A percentile compares a stretch with the other conserved stretches of the same genome.
These are phyloP conservation scores for Drosophila suboccidentalis DNA, from an alignment of 2,888 invertebrate genomes.

Conservation along the genomic window DNA sequence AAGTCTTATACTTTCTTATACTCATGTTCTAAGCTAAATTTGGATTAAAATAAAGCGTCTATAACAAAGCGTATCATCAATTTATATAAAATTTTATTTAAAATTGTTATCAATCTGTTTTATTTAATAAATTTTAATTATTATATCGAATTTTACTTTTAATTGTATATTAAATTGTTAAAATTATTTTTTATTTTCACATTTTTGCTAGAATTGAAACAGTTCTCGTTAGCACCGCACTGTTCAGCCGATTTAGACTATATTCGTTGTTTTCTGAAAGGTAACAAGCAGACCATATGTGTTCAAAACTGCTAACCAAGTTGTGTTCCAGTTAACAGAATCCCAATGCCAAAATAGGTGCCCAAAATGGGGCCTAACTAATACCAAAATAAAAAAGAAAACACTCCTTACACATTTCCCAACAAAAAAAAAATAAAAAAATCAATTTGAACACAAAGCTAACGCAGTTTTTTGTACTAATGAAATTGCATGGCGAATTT, in stretches of 20 bases:
- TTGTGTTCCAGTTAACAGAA: constrained; percentile 49
- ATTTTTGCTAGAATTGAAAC: constrained; percentile 77
- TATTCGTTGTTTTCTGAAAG: constrained; percentile 85
- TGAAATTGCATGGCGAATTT: constrained; percentile 49
- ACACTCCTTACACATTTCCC: constrained; percentile 1
- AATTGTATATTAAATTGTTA: constrained; percentile 10
- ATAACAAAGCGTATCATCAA: not conserved
- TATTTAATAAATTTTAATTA: not conserved
- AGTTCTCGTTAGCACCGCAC: constrained; percentile 84
- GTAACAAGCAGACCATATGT: constrained; percentile 71
- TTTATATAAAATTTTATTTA: not conserved
- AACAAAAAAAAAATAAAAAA: not conserved
- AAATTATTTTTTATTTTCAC: constrained; percentile 14
- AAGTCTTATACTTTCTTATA: too few species aligned
- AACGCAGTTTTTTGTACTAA: constrained; percentile 47
- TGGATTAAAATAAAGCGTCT: too few species aligned
- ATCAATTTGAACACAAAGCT: constrained; percentile 4
- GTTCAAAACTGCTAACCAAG: constrained; percentile 50
- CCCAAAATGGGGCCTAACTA: constrained; percentile 32
- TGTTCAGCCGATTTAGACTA: constrained; percentile 85
- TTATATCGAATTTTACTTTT: too few species aligned
- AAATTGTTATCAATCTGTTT: not conserved
- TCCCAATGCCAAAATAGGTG: constrained; percentile 10
- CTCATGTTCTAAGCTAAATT: too few species aligned
- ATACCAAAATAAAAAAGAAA: constrained; percentile 16